Evolutionary conservation across 1,140 invertebrate species (phyloP).

Genomic region (Drosophila nigromelanica): DNA sequence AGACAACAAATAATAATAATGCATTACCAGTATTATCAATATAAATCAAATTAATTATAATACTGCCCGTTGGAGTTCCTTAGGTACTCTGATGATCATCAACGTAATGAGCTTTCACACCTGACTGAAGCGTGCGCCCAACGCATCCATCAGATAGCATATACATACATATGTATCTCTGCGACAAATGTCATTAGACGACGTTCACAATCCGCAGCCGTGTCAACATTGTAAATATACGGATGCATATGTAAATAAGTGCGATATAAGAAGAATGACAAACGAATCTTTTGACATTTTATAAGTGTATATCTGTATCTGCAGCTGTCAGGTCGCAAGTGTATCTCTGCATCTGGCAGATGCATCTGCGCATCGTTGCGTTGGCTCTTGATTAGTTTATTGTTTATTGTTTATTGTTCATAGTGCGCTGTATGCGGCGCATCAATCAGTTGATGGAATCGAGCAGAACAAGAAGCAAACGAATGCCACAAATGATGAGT

Average conservation of each 20-base stretch:
- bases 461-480: background rate
- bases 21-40: no score
- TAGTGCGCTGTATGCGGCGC: constrained; percentile 42
- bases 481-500: constrained; percentile 3
- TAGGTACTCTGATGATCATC: no score
- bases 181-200: background rate
- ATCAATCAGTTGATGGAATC: constrained; percentile 60
- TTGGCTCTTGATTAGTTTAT: constrained; percentile 73
- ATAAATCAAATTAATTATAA: no score
- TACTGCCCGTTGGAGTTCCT: no score
- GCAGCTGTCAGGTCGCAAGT: background rate
- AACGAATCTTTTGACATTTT: constrained; percentile 71
- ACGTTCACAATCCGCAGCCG: background rate
- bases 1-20: no score
- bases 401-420: constrained; percentile 75
- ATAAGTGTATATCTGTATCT: constrained; percentile 20
- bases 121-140: background rate
- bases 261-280: constrained; percentile 36
- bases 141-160: constrained; percentile 36
- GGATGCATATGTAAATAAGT: background rate
- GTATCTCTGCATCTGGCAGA: constrained; percentile 17
- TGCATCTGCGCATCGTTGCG: constrained; percentile 15
- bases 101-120: constrained; percentile 10
- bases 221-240: constrained; percentile 8
- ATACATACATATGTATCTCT: constrained; percentile 11